Evolutionary conservation across 2,113 vertebrate genomes (phyloP), one percentile per base, ranked within the genome.

Genomic region (Sialia sialis): DNA sequence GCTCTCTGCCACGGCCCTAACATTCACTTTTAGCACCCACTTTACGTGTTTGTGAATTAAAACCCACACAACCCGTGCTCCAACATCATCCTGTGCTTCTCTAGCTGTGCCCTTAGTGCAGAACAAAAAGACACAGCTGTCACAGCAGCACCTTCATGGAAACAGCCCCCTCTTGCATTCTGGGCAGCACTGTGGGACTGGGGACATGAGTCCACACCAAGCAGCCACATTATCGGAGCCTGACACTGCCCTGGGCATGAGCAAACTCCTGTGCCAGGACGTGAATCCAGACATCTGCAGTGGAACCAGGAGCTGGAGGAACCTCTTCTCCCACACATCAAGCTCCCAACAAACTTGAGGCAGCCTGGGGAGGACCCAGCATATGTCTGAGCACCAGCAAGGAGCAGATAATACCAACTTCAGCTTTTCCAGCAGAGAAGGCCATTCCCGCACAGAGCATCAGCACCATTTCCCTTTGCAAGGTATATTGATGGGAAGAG

Each of bases 171-270:
- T 59, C 51, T n/a, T 34, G 38, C 30, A 19, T 29, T 52, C 49
- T 43, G 62, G 70, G 55, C 38, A 67, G 74, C 0, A 0, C 48
- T 48, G 38, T 27, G 77, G 26, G 46, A 8, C 36, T 49, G 54
- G 16, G 30, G 43, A 41, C n/a, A 36, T 0, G 0, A 5, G 2
- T 23, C 2, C 52, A 27, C 23, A 11, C 21, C 30, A 55, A 27
- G 19, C 26, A 76, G 39, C 5, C 23, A 23, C 36, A 5, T 10
- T 38, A 17, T 26, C 3, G 4, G 49, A 52, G 43, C 32, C 67
- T 48, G 49, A 2, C 1, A 64, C 36, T 0, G 0, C 14, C 44
- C 3, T 0, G 15, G 44, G 55, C 13, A 1, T 7, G 27, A 48
- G 34, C 5, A 58, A n/a, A 41, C 25, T 55, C 59, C 55, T 6